A percentile compares a stretch with the other conserved stretches of the same genome.
Evolutionary conservation across 2,113 vertebrate genomes (phyloP).

Genomic region (Megaceryle torquata): DNA sequence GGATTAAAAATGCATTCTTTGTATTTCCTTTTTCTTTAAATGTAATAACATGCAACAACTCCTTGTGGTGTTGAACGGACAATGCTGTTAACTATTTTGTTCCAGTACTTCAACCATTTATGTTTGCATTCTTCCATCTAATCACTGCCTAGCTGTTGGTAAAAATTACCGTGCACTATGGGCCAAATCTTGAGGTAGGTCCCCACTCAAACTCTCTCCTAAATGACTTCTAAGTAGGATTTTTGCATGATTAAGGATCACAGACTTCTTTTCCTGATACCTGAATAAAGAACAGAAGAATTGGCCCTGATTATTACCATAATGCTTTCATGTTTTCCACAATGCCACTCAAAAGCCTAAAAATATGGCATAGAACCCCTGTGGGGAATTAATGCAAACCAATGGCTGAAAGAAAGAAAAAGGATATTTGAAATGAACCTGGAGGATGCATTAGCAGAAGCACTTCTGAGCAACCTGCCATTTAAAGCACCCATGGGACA

Average conservation of each 20-base stretch:
- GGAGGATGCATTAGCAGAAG: constrained; percentile 22
- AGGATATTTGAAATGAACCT: constrained; percentile 4
- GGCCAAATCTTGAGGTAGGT: not conserved
- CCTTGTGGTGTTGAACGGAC: not conserved
- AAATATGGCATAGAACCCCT: not conserved
- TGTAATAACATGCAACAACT: constrained; percentile 21
- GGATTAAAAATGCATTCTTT: constrained; percentile 11
- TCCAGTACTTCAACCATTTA: constrained; percentile 16
- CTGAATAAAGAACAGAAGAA: constrained; percentile 21
- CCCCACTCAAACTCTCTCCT: not conserved
- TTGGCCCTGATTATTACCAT: constrained; percentile 10
- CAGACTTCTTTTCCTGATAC: not conserved
- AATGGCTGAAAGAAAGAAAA: not conserved
- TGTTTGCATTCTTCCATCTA: not conserved
- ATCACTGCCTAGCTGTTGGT: constrained; percentile 1
- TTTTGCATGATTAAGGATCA: constrained; percentile 25
- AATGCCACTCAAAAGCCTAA: constrained; percentile 29
- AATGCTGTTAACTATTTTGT: not conserved
- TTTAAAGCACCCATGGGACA: not conserved
- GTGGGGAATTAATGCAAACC: not conserved
- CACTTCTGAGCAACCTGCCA: constrained; percentile 31
- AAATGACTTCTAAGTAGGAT: not conserved
- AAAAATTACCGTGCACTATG: not conserved
- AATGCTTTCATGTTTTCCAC: constrained; percentile 22
- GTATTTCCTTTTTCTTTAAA: constrained; percentile 8